phyloP scores from a whole-genome alignment of 2,888 invertebrate genomes.

The Acleris laterana region DNA sequence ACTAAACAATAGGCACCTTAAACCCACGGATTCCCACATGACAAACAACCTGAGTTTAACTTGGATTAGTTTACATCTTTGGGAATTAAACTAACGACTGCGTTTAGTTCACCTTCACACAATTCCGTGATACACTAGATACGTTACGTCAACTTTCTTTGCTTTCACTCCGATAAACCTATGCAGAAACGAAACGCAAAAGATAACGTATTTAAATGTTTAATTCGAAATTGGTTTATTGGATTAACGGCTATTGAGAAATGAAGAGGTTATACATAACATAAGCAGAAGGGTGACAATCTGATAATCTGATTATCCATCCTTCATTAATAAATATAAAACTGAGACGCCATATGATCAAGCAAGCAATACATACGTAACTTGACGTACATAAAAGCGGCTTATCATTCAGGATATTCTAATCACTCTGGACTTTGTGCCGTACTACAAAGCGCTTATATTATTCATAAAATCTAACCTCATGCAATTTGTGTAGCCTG shows the following conservation, averaged over 20 bases:
- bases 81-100: constrained; percentile 14
- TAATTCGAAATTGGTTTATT: neutral
- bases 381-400: constrained; percentile 1
- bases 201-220: constrained; percentile 6
- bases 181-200: constrained; percentile 11
- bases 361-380: neutral
- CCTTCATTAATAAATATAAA: neutral
- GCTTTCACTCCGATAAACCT: constrained; percentile 22
- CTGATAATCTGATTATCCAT: neutral
- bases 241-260: neutral
- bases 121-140: neutral
- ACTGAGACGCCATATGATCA: neutral
- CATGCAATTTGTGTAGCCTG: constrained; percentile 34
- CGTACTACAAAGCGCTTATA: constrained; percentile 38
- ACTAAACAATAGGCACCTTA: constrained; percentile 28
- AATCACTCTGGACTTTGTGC: constrained; percentile 8
- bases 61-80: constrained; percentile 9
- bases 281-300: neutral
- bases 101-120: constrained; percentile 12
- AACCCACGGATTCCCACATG: constrained; percentile 17
- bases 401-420: constrained; percentile 11
- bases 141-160: constrained; percentile 8
- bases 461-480: constrained; percentile 66
- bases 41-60: neutral
- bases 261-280: neutral